Evolutionary conservation across 2,797 vertebrate species (phyloP).

Genomic region (Myotis findleyi): DNA sequence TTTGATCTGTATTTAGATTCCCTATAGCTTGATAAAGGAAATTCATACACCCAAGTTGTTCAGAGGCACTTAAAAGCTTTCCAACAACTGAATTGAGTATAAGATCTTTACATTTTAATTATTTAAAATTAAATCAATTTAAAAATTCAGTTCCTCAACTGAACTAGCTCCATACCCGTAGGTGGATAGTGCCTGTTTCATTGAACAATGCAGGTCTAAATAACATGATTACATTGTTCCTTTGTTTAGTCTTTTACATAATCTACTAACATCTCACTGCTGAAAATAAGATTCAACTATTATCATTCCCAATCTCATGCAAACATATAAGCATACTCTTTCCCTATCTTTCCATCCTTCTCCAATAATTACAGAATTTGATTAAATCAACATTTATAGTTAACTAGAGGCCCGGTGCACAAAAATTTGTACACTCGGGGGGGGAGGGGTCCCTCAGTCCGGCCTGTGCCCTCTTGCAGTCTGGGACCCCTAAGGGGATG

Average conservation of each 20-base stretch:
- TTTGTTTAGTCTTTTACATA: conserved; percentile 25
- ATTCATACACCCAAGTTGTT: neutral
- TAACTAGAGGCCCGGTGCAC: neutral
- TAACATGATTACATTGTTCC: neutral
- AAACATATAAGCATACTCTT: neutral
- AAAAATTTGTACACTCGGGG: no score
- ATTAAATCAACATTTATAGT: conserved; percentile 5
- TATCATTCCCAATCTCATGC: neutral
- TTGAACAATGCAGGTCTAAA: neutral
- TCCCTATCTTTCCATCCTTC: neutral
- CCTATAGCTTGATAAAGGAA: conserved; percentile 42
- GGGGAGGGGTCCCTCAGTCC: no score
- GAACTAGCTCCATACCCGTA: neutral
- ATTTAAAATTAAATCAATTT: conserved; percentile 1
- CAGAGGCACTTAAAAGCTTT: conserved; percentile 10
- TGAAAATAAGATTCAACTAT: conserved; percentile 1
- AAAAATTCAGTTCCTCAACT: neutral
- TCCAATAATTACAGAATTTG: neutral
- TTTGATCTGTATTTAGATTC: conserved; percentile 7
- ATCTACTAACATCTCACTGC: neutral
- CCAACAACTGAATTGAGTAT: neutral
- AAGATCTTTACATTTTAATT: conserved; percentile 16
- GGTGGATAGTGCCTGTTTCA: neutral
- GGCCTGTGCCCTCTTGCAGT: no score
- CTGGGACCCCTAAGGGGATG: no score